phyloP scores from a whole-genome alignment of 2,797 vertebrate species.

The Vireo griseus region DNA sequence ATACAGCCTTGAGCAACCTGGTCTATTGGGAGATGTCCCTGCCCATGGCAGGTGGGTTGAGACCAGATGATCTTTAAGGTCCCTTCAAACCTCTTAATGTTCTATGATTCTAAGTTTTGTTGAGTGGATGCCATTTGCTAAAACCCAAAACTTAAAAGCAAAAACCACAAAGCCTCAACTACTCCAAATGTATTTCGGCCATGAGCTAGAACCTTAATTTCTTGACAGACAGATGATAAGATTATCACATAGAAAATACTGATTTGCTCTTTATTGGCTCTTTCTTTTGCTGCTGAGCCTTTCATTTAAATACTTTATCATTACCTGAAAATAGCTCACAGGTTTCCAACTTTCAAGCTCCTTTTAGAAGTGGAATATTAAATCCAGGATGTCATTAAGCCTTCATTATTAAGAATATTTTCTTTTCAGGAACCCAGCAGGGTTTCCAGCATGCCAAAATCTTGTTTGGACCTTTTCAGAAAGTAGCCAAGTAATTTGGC shows the following conservation, averaged over 20 bases:
- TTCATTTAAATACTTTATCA: background rate
- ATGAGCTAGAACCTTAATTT: background rate
- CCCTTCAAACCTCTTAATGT: background rate
- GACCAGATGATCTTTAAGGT: background rate
- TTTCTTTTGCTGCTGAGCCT: background rate
- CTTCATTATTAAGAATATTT: constrained; percentile 11
- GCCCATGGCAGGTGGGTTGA: background rate
- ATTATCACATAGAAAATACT: background rate
- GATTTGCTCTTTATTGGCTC: background rate
- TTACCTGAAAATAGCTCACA: background rate
- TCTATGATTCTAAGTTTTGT: background rate
- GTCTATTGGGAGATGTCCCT: background rate
- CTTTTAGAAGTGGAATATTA: background rate
- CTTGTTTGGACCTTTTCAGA: background rate
- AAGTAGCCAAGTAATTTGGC: background rate
- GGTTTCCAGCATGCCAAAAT: background rate
- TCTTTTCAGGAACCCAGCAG: background rate
- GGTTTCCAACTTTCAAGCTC: background rate
- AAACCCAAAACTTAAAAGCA: background rate
- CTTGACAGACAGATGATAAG: background rate
- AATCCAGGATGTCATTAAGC: constrained; percentile 12
- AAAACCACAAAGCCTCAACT: background rate
- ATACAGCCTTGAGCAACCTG: background rate
- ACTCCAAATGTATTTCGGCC: background rate
- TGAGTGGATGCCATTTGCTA: background rate